Base-by-base conservation (phyloP, 2,888 invertebrate genomes). In the Chymomyza caudatula region DNA sequence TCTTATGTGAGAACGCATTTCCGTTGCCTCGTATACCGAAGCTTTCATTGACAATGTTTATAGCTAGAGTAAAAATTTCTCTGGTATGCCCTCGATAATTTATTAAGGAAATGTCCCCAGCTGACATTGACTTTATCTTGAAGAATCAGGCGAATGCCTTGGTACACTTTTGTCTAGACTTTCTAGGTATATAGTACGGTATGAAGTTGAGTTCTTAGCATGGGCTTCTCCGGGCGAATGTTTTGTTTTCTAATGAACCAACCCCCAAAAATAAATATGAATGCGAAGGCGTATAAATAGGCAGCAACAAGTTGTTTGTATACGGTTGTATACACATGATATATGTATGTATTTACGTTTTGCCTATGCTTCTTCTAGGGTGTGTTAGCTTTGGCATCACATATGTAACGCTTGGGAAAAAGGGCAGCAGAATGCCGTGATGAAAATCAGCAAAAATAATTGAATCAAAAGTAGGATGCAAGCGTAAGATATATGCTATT, bases 291-390 rank as follows among this genome's bases (percentile, higher is more conserved):
- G 25, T 25, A 53, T 22, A 53, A 23, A 23, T 15, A 23, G 19
- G 23, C 72, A 75, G 60, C 72, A 74, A 76, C 73, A 74, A 76
- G 73, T 76, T 74, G 73, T 65, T 72, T 75, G 49, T 49, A 56
- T 44, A 11, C 29, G 73, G 63, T 72, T 75, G 49, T 49, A 56
- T 44, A 11, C 29, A 4, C 29, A 37, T 37, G 11, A 37, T 11
- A 37, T 11, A 11, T 23, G 60, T 29, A 17, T 13, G 43, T 49
- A 58, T 60, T 61, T 68, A 53, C 29, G 29, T 49, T 51, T 67
- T 58, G n/a, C n/a, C n/a, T 49, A n/a, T 51, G 57, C 29, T n/a
- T n/a, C n/a, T n/a, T n/a, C n/a, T n/a, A n/a, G n/a, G n/a, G n/a
- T n/a, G n/a, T n/a, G n/a, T n/a, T n/a, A n/a, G n/a, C n/a, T n/a